Conservation (phyloP, 2,113 vertebrate species). For the Psilopsiagon aurifrons region DNA sequence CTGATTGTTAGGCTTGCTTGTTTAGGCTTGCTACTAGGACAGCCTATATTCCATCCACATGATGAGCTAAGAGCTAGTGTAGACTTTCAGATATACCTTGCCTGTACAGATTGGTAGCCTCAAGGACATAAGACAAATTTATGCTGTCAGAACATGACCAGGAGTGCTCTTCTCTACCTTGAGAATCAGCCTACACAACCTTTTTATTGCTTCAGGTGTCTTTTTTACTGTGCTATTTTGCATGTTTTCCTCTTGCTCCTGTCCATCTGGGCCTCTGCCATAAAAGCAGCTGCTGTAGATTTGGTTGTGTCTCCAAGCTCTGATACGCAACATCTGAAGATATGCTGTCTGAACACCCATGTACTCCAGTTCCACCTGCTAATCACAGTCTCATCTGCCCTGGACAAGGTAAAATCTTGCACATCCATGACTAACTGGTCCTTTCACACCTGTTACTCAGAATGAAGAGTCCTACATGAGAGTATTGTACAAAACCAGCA, state of each 20-base stretch:
- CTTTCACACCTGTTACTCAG: neutral
- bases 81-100: neutral
- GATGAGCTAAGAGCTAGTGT: neutral
- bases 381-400: neutral
- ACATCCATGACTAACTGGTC: neutral
- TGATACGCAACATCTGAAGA: neutral
- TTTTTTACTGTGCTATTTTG: neutral
- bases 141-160: neutral
- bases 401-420: neutral
- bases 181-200: neutral
- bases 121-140: neutral
- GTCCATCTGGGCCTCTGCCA: neutral
- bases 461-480: neutral
- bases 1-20: fast-evolving
- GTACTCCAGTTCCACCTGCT: neutral
- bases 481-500: neutral
- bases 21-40: neutral
- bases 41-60: neutral
- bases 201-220: neutral
- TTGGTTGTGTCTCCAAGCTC: neutral
- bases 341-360: fast-evolving
- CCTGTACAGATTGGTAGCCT: neutral
- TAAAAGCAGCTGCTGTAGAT: neutral
- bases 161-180: neutral
- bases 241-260: neutral